Percentiles rank a stretch among this genome's conserved stretches.
phyloP scores from a whole-genome alignment of 2,888 invertebrate genomes.

The Branchellion lobata region DNA sequence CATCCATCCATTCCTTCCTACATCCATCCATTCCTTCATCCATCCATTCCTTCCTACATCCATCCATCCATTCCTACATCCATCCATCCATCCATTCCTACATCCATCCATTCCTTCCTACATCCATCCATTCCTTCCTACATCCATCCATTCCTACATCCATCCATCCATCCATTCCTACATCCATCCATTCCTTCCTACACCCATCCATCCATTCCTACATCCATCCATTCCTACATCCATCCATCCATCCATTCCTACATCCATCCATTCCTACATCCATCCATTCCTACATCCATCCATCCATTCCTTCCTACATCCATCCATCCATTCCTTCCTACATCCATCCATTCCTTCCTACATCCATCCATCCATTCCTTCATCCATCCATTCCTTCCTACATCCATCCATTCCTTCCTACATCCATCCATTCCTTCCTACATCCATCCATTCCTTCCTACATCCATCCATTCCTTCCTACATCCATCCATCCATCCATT shows the following conservation, averaged over 20 bases:
- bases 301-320: background rate
- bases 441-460: background rate
- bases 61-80: background rate
- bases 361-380: background rate
- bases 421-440: background rate
- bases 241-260: background rate
- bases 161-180: background rate
- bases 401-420: background rate
- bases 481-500: background rate
- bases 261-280: background rate
- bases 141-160: background rate
- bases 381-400: background rate
- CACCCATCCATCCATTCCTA: background rate
- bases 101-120: background rate
- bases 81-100: background rate
- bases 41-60: background rate
- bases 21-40: background rate
- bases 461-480: too few species aligned
- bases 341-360: background rate
- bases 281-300: background rate
- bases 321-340: background rate
- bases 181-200: background rate
- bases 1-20: background rate
- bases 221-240: background rate
- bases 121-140: background rate